Conservation (phyloP, 2,888 invertebrate genomes). For the Drosophila acutilabella region DNA sequence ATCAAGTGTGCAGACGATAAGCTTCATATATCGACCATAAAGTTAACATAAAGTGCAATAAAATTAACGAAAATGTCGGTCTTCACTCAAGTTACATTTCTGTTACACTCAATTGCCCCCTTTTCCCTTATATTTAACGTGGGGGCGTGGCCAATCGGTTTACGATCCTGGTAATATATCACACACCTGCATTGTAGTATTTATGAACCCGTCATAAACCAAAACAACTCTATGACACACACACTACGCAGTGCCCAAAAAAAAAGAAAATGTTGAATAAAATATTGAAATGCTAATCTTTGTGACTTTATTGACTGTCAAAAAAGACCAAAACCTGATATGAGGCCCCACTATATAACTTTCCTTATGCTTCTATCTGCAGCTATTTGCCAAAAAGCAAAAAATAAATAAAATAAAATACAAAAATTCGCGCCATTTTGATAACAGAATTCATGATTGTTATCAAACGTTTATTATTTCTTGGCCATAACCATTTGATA, state of each 20-base stretch:
- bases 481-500: constrained; percentile 39
- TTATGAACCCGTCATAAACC: constrained; percentile 54
- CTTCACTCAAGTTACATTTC: constrained; percentile 7
- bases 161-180: constrained; percentile 37
- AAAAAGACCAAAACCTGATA: constrained; percentile 35
- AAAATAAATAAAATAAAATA: constrained; percentile 16
- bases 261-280: constrained; percentile 13
- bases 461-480: constrained; percentile 65
- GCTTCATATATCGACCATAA: constrained; percentile 40
- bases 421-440: constrained; percentile 34
- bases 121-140: not conserved
- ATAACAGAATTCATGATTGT: constrained; percentile 58
- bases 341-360: constrained; percentile 22
- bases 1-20: constrained; percentile 47
- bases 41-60: constrained; percentile 21
- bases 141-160: constrained; percentile 24
- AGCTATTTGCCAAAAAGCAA: constrained; percentile 12
- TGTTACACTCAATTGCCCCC: constrained; percentile 19
- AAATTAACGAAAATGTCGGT: not conserved
- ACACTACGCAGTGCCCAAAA: constrained; percentile 23
- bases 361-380: constrained; percentile 30
- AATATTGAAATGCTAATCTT: constrained; percentile 59
- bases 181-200: constrained; percentile 26
- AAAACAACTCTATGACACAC: constrained; percentile 47
- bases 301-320: constrained; percentile 54